phyloP scores from a whole-genome alignment of 2,797 vertebrate species.

The Sylvilagus floridanus region DNA sequence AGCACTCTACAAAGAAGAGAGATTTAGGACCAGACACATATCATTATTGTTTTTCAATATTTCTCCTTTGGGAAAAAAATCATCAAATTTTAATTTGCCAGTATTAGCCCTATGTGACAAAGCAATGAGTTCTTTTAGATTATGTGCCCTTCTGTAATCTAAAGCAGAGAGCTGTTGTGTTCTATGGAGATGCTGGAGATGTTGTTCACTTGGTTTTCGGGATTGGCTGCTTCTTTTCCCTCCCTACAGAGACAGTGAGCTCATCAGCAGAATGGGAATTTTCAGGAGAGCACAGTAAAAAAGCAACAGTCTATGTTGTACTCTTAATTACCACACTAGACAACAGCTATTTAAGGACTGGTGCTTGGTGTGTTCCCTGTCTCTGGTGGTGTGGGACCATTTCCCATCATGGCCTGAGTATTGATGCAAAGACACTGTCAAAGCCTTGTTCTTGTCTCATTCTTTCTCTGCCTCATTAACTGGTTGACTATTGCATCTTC shows the following conservation, averaged over 20 bases:
- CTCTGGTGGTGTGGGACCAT: neutral
- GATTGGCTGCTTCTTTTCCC: neutral
- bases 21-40: neutral
- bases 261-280: neutral
- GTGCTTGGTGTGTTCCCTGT: neutral
- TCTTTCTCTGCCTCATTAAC: slow-evolving; percentile 54
- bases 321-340: slow-evolving; percentile 26
- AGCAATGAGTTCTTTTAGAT: neutral
- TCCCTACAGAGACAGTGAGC: neutral
- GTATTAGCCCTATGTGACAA: neutral
- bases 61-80: slow-evolving; percentile 46
- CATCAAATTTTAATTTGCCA: neutral
- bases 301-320: neutral
- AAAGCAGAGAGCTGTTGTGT: neutral
- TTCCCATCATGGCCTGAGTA: neutral
- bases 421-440: slow-evolving; percentile 1
- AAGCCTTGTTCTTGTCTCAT: slow-evolving; percentile 36
- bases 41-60: neutral
- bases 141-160: neutral
- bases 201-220: neutral
- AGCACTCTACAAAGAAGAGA: neutral
- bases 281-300: neutral
- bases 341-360: neutral
- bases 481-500: slow-evolving; percentile 57
- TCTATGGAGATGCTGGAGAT: neutral